Evolutionary conservation across 2,797 vertebrate genomes (phyloP).

Genomic region (Eutrigla gurnardus): DNA sequence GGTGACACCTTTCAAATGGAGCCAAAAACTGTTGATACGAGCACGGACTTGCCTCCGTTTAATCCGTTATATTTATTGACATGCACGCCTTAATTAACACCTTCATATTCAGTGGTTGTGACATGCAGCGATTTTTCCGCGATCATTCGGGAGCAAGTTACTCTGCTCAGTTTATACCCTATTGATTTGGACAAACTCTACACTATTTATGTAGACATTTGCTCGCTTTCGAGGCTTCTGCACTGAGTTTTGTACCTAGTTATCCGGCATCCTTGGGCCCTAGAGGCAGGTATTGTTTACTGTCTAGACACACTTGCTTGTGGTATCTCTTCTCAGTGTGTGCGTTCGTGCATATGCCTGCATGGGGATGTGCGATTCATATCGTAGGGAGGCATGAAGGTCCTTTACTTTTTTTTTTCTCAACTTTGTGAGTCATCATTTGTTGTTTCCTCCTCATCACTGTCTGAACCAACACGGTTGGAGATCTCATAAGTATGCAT

Average conservation of each 20-base stretch:
- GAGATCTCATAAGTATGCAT: constrained; percentile 58
- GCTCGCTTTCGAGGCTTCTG: not conserved
- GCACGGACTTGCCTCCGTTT: constrained; percentile 39
- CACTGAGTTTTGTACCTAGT: constrained; percentile 23
- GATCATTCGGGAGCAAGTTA: not conserved
- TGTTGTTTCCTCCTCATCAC: constrained; percentile 23
- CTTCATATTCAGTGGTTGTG: constrained; percentile 18
- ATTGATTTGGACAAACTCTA: constrained; percentile 9
- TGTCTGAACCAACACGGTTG: constrained; percentile 47
- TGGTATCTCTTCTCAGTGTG: constrained; percentile 21
- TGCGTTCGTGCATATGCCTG: constrained; percentile 18
- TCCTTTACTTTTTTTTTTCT: constrained; percentile 47
- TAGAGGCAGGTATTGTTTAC: constrained; percentile 48
- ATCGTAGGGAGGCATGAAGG: constrained; percentile 15
- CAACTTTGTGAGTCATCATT: constrained; percentile 28
- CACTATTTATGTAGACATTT: constrained; percentile 28
- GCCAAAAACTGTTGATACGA: constrained; percentile 10
- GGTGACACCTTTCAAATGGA: constrained; percentile 35
- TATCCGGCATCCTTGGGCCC: constrained; percentile 48
- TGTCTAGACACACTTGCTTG: constrained; percentile 48
- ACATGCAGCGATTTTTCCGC: not conserved
- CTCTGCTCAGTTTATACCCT: not conserved
- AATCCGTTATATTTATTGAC: constrained; percentile 28
- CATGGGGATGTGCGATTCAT: constrained; percentile 26
- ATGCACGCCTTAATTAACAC: constrained; percentile 24